Percentiles rank a stretch among this genome's conserved stretches.
Conservation (phyloP, 2,797 vertebrate species). For the Enteromius fasciolatus region DNA sequence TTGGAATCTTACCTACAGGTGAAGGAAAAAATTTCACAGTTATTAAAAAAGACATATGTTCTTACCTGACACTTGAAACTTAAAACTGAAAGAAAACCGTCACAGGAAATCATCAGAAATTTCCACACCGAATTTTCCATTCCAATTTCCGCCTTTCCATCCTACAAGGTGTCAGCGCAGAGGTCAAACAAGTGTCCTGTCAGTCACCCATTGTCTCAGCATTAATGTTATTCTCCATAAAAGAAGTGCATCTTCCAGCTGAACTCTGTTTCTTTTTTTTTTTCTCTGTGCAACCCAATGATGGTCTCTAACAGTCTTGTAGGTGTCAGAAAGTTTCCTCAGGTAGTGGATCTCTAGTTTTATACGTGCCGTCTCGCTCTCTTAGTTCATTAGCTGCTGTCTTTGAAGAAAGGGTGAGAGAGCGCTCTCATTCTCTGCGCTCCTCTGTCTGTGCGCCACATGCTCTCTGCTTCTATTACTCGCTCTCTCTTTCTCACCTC, state of each 20-base stretch:
- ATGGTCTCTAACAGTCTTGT: slow-evolving; percentile 7
- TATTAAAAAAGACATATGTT: background rate
- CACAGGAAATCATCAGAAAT: slow-evolving; percentile 44
- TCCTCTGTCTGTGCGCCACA: slow-evolving; percentile 27
- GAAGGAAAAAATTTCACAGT: background rate
- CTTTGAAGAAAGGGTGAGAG: slow-evolving; percentile 33
- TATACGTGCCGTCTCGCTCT: slow-evolving; percentile 31
- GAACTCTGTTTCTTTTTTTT: background rate
- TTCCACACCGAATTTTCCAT: background rate
- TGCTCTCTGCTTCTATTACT: slow-evolving; percentile 30
- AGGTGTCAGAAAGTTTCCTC: slow-evolving; percentile 50
- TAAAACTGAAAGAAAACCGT: background rate
- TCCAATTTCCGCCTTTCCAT: background rate
- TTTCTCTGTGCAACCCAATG: slow-evolving; percentile 5
- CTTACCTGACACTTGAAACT: slow-evolving; percentile 39
- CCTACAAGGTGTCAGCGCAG: slow-evolving; percentile 26
- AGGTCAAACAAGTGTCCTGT: slow-evolving; percentile 48
- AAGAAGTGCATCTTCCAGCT: slow-evolving; percentile 19
- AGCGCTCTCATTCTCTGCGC: slow-evolving; percentile 5
- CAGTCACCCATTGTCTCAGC: slow-evolving; percentile 28
- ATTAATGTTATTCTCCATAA: slow-evolving; percentile 8
- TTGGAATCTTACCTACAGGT: background rate
- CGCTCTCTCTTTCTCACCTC: slow-evolving; percentile 24
- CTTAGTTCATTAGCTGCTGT: slow-evolving; percentile 48
- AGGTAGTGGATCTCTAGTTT: slow-evolving; percentile 34